Base-by-base conservation (phyloP, 2,888 invertebrate species). In the Trichopria drosophilae region DNA sequence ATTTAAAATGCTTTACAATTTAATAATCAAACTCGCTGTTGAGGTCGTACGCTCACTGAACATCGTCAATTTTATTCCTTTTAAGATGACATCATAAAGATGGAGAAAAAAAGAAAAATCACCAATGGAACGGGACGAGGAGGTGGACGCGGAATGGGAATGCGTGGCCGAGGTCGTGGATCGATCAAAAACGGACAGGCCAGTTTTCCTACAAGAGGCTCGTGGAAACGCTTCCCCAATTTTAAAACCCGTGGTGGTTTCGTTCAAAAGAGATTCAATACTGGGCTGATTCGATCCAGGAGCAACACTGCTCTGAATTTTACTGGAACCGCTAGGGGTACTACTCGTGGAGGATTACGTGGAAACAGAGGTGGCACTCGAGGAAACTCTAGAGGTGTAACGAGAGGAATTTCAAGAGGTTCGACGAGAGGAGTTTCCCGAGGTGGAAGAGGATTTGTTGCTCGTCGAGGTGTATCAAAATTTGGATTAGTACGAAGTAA, bases 21-120 rank as follows among this genome's bases (percentile, higher is more conserved):
- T 46, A 54, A 51, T 43, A 53, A 48, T 37, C 40, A 59, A 59
- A 55, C 55, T 61, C 55, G 55, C 61, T 58, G 59, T 61, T 57
- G 60, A 61, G 61, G 61, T 60, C 54, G 60, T 66, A 65, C 57
- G 66, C 62, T 71, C 63, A 67, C 62, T 68, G 60, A 50, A 44
- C 26, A 19, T 45, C 51, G 31, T 64, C 57, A 58, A 64, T 69
- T 73, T 72, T 72, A 62, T 72, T 72, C 63, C 67, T 71, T 75
- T 75, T 69, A 74, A 75, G 75, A 75, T 75, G 75, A 75, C 54
- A 75, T 75, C 68, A 75, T 75, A 67, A 75, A 72, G 65, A 68
- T 75, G 73, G 73, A 72, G 62, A 73, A 69, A 66, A 73, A 71
- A 68, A 56, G 50, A 49, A 56, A 48, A 49, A 19, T 19, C 20